Conservation (phyloP, 2,797 vertebrate genomes). For the Propithecus deckenii region DNA sequence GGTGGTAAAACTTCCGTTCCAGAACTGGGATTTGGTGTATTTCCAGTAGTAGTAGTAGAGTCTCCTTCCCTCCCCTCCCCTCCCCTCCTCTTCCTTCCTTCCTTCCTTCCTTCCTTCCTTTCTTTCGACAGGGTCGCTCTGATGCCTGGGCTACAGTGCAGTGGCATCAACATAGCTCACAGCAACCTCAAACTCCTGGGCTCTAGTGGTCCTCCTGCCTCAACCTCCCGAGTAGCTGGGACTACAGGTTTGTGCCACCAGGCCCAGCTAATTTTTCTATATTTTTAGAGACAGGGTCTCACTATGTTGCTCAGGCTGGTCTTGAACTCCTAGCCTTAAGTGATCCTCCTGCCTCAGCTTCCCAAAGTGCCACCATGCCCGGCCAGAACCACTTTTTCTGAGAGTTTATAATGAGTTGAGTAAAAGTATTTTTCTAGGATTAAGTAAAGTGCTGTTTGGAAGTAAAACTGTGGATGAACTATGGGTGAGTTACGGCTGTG, state of each 20-base stretch:
- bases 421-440: slow-evolving; percentile 13
- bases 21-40: not conserved
- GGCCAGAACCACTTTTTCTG: not conserved
- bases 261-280: not conserved
- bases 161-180: not conserved
- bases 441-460: slow-evolving; percentile 34
- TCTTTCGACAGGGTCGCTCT: too few relatives aligned
- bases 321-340: not conserved
- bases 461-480: not conserved
- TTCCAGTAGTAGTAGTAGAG: not conserved
- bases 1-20: not conserved
- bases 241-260: not conserved
- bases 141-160: not conserved
- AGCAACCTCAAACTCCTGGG: not conserved
- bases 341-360: not conserved
- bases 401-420: not conserved
- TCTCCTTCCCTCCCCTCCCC: not conserved
- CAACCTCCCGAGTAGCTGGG: not conserved
- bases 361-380: not conserved
- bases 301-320: not conserved
- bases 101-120: too few relatives aligned
- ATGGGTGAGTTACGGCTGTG: not conserved
- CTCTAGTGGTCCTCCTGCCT: not conserved
- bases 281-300: not conserved
- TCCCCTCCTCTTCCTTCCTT: too few relatives aligned